Base-by-base conservation (phyloP, 2,113 vertebrate species). In the Ceratotherium simum region DNA sequence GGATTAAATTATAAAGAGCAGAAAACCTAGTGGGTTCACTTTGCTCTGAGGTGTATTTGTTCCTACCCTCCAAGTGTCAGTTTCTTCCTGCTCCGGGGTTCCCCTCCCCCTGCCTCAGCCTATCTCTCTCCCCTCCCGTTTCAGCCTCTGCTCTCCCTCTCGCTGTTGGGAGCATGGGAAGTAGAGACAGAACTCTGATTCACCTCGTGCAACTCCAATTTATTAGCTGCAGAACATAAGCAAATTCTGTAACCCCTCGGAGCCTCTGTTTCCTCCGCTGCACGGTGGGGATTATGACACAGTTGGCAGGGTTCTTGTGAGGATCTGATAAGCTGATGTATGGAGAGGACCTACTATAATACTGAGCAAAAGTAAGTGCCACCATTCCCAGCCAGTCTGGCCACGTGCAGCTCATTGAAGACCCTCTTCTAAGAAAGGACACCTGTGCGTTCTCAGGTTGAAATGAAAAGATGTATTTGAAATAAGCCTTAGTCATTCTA, bases 1-100 rank as follows among this genome's bases (percentile, higher is more conserved):
- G 67, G 58, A 93, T 95, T 78, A 88, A 95, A 91, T 92, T 87
- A 91, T 51, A 84, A 96, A 95, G 72, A 88, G 3, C 29, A 70
- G 64, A 86, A 89, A 96, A 62, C 36, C 39, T 82, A 62, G 25
- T 72, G 46, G 33, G 36, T 36, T 94, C 6, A 0, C n/a, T 90
- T 90, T 81, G 29, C 65, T 95, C 58, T 82, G 67, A 91, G 56
- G 79, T 95, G 33, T 42, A 20, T 58, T 91, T 95, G 72, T 95
- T 85, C 36, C 67, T 23, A 31, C 42, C 9, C 58, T 72, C 75
- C n/a, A 70, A 90, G 29, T 27, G 42, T 73, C 70, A 23, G 4
- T 90, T 93, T 69, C 73, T 54, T 86, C 51, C 23, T 78, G 5
- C 33, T 70, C 64, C 10, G 17, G 17, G n/a, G 72, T 92, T 48